Base-by-base conservation (phyloP, 1,140 invertebrate genomes). In the Battus philenor region DNA sequence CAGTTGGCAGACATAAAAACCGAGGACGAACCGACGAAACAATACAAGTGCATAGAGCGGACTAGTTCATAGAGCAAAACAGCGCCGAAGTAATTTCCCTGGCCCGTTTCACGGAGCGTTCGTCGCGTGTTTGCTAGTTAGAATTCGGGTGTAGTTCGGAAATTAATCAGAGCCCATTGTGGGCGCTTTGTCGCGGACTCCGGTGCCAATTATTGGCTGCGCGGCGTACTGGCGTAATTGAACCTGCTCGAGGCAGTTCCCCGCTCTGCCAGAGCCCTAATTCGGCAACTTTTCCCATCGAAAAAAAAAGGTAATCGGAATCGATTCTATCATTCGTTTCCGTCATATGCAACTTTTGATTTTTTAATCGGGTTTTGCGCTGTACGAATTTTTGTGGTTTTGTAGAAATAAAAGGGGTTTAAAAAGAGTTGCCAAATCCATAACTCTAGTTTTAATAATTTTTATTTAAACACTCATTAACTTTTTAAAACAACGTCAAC, bases 131-230 rank as follows among this genome's bases (percentile, higher is more conserved):
- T 83, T 75, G 76, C 70, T 73, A 77, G 76, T 79, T 80, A 77
- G 75, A 75, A 78, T 81, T 83, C 76, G 79, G 76, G 53, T 67
- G 75, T 69, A 83, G 76, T 83, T 79, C 71, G 77, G 70, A 79
- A 78, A 83, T 83, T 80, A 83, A 81, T 83, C 73, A 78, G 72
- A 60, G 68, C 51, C 71, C 66, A 79, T 77, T 79, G 77, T 76
- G 71, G 75, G 54, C 71, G 77, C 75, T 83, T 83, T 81, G 75
- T 79, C 69, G 68, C 68, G 71, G 63, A 65, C 58, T 64, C 64
- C 59, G 65, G 57, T 62, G 72, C 74, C 76, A 83, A 80, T 83
- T 79, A 81, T 81, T 74, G 77, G 73, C 64, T 68, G 60, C 59
- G 57, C 58, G 50, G 52, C 44, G 63, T 46, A 60, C 54, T 58